These are phyloP conservation scores for Diadophis punctatus DNA, from an alignment of 2,113 vertebrate genomes.

Conservation along the genomic window DNA sequence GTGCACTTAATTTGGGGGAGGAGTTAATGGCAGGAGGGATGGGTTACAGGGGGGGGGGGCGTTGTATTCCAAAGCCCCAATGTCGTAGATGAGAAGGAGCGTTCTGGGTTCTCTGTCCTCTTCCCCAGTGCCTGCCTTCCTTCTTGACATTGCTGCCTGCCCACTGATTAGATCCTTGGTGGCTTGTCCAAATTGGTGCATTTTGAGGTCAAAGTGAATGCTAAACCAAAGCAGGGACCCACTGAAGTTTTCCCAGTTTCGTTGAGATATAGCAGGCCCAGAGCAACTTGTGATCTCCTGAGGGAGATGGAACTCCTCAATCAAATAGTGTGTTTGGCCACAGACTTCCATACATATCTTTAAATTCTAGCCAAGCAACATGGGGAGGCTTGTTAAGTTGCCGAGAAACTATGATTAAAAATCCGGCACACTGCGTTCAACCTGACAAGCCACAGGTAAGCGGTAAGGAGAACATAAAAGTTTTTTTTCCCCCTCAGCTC, in stretches of 20 bases:
- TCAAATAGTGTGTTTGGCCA: neutral
- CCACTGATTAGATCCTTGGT: neutral
- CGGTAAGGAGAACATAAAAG: neutral
- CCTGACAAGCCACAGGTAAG: neutral
- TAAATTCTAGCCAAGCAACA: neutral
- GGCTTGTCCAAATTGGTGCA: neutral
- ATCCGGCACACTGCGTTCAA: neutral
- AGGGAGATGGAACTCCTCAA: neutral
- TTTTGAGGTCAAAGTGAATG: neutral
- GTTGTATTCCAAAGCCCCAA: neutral
- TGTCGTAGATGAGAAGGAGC: neutral
- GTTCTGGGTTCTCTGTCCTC: neutral
- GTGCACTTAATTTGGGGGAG: slow-evolving; percentile 20
- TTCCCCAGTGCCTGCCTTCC: slow-evolving; percentile 1
- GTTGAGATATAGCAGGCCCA: neutral
- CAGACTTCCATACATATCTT: neutral
- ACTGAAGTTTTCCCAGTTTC: neutral
- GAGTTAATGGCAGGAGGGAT: neutral
- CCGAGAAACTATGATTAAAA: neutral
- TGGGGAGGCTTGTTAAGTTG: neutral
- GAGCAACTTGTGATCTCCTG: neutral
- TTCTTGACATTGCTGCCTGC: neutral
- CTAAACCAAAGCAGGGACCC: neutral
- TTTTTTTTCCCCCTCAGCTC: neutral
- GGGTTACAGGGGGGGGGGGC: neutral